A percentile compares a stretch with the other conserved stretches of the same genome.
Evolutionary conservation across 2,797 vertebrate species (phyloP).

Genomic region (Eremophila alpestris): DNA sequence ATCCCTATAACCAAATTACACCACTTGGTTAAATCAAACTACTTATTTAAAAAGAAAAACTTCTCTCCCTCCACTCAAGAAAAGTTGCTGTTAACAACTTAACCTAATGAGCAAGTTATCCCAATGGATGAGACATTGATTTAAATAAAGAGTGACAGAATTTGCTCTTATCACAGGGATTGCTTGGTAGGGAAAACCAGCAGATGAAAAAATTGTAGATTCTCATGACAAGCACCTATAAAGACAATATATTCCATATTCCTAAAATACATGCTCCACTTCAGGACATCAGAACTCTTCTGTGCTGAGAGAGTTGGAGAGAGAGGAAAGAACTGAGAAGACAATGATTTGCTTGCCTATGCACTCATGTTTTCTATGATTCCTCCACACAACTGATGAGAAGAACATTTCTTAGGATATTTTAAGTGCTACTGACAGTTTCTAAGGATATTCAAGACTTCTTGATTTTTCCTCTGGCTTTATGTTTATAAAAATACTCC

Average conservation of each 20-base stretch:
- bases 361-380: not conserved
- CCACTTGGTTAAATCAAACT: not conserved
- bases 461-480: not conserved
- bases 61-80: not conserved
- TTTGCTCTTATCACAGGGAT: not conserved
- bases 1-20: not conserved
- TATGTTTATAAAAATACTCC: not conserved
- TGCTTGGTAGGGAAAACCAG: not conserved
- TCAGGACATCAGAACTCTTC: not conserved
- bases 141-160: not conserved
- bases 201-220: not conserved
- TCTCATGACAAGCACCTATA: not conserved
- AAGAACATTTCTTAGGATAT: not conserved
- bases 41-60: not conserved
- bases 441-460: not conserved
- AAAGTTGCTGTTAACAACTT: not conserved
- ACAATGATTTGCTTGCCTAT: not conserved
- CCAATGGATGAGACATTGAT: not conserved
- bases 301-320: not conserved
- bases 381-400: not conserved
- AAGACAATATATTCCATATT: not conserved
- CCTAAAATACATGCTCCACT: not conserved
- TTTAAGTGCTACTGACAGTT: not conserved
- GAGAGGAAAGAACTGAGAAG: not conserved
- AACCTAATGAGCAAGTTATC: not conserved